Evolutionary conservation across 2,888 invertebrate species (phyloP), one percentile per base, ranked within the genome.

Genomic region (Subacronicta megacephala): DNA sequence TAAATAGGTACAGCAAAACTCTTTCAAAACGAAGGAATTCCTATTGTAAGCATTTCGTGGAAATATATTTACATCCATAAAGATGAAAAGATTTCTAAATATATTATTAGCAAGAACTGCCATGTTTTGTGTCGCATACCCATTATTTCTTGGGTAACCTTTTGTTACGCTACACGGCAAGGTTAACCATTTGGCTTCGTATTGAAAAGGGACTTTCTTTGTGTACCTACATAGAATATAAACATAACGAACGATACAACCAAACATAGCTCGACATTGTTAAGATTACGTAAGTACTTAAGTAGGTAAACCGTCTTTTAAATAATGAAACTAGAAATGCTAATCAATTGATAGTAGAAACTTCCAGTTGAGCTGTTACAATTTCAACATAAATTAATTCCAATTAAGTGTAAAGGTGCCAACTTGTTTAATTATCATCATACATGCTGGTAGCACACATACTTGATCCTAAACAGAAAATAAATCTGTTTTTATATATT

Each of bases 401-500:
- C 44, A 72, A 47, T 66, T 71, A 47, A 43, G 56, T 55, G 44
- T 42, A 56, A 54, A 59, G 40, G 45, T 57, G 33, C 29, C 38
- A 62, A 57, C 54, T 43, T 13, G 45, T 55, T 62, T 54, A 55
- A 73, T 74, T 58, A 52, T 43, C 40, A 38, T 50, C 62, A 60
- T 51, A 51, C 50, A 62, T 57, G 45, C 49, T 55, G 57, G 69
- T 66, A 64, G 63, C 61, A 57, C 49, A 61, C 56, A 62, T 60
- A 59, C 35, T 52, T 65, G 60, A 53, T 57, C 52, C 37, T 38
- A 58, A 58, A 61, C 52, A 67, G 68, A 75, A 71, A 69, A 75
- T 83, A 80, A 77, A 81, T 80, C 70, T 80, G 78, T 83, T 84
- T 87, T 82, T 82, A 78, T 79, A 71, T 77, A 77, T 80, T 81